Evolutionary conservation across 2,888 invertebrate species (phyloP).

Genomic region (Dexiosoma caninum): DNA sequence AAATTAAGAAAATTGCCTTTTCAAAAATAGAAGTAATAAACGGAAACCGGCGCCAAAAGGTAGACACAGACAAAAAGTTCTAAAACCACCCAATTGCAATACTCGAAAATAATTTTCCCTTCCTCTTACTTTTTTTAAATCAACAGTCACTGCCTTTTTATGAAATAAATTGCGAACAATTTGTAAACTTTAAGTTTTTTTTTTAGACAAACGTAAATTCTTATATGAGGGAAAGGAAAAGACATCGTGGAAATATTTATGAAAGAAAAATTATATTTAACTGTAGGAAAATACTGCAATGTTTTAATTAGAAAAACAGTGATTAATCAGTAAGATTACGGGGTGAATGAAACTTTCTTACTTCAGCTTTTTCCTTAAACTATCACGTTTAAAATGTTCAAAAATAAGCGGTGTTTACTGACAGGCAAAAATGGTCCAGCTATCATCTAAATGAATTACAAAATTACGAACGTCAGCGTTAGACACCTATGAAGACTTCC

Average conservation of each 20-base stretch:
- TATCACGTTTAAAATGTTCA: no score
- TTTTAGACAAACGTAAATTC: slow-evolving; percentile 41
- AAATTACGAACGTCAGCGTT: no score
- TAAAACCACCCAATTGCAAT: slow-evolving; percentile 48
- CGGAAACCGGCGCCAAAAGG: slow-evolving; percentile 36
- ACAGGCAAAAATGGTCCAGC: no score
- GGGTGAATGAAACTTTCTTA: no score
- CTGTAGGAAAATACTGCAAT: slow-evolving; percentile 64
- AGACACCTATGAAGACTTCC: no score
- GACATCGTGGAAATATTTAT: neutral
- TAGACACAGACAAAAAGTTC: slow-evolving; percentile 25
- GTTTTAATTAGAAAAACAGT: slow-evolving; percentile 72
- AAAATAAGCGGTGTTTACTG: no score
- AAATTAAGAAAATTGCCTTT: neutral
- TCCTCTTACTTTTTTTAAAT: neutral
- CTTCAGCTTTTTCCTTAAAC: no score
- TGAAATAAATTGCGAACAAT: slow-evolving; percentile 75
- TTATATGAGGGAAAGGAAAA: neutral
- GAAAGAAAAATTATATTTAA: neutral
- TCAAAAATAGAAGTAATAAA: neutral
- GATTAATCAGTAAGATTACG: slow-evolving; percentile 71
- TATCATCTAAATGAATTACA: no score
- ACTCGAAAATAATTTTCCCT: slow-evolving; percentile 33
- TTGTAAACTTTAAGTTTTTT: slow-evolving; percentile 74
- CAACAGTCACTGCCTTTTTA: slow-evolving; percentile 44